Conservation (phyloP, 2,113 vertebrate species). For the Pseudorectes ferrugineus region DNA sequence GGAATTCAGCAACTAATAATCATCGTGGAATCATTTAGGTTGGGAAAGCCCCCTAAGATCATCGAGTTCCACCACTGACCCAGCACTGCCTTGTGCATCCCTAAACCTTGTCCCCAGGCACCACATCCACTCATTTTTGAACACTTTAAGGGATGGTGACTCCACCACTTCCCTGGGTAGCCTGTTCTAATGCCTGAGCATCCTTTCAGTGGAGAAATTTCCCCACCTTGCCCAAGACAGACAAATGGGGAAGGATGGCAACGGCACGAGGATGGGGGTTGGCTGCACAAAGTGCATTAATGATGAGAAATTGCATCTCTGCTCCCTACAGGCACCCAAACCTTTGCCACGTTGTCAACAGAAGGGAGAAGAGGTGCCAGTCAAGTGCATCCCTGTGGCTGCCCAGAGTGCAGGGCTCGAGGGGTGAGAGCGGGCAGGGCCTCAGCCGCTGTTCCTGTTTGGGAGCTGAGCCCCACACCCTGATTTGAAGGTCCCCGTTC, state of each 20-base stretch:
- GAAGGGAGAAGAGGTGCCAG: rapidly evolving
- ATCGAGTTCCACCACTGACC: background rate
- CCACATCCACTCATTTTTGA: background rate
- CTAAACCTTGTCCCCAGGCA: background rate
- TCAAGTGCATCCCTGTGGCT: rapidly evolving
- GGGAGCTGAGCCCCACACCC: background rate
- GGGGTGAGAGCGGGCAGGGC: rapidly evolving
- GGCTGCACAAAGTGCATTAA: rapidly evolving
- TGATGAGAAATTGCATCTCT: background rate
- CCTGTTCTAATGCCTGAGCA: background rate
- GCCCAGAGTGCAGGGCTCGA: background rate
- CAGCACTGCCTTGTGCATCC: background rate
- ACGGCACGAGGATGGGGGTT: rapidly evolving
- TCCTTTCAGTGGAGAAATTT: background rate
- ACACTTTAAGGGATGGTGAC: background rate
- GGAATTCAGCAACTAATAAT: background rate
- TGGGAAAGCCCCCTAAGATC: background rate
- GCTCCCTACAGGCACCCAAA: background rate
- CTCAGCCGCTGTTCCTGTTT: rapidly evolving
- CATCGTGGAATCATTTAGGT: rapidly evolving
- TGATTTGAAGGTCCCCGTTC: background rate
- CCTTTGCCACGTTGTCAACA: rapidly evolving
- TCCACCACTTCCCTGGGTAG: background rate
- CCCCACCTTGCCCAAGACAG: background rate
- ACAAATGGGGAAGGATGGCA: background rate